Evolutionary conservation across 2,888 invertebrate species (phyloP).

Genomic region (Phoenoteleia sp.): DNA sequence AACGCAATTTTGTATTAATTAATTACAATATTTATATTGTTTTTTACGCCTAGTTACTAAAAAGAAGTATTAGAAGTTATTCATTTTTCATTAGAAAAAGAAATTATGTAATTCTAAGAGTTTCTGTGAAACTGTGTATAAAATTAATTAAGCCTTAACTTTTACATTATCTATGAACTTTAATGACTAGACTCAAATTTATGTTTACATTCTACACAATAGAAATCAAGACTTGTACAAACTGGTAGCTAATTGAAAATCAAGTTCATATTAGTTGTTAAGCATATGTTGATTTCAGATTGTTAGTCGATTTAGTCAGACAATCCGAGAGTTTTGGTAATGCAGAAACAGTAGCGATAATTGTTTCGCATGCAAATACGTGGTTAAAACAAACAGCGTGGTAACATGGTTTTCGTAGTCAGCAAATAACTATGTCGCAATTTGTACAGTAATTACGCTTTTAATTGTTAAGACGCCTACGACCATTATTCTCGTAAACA

Average conservation of each 20-base stretch:
- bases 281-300: slow-evolving; percentile 6
- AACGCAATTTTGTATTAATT: too few relatives aligned
- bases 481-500: slow-evolving; percentile 46
- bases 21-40: too few relatives aligned
- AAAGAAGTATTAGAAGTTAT: too few relatives aligned
- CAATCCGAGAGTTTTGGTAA: slow-evolving; percentile 21
- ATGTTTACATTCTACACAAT: too few relatives aligned
- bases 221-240: background rate
- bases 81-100: too few relatives aligned
- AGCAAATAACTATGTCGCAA: slow-evolving; percentile 55
- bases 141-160: too few relatives aligned
- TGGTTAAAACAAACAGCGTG: slow-evolving; percentile 39
- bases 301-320: slow-evolving; percentile 29
- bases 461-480: slow-evolving; percentile 59
- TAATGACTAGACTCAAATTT: too few relatives aligned
- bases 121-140: too few relatives aligned
- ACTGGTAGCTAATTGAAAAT: slow-evolving; percentile 20
- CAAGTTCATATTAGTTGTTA: slow-evolving; percentile 12
- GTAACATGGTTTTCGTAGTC: slow-evolving; percentile 41
- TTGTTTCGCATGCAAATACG: slow-evolving; percentile 59
- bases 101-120: too few relatives aligned
- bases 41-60: too few relatives aligned
- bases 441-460: slow-evolving; percentile 58
- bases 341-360: slow-evolving; percentile 47
- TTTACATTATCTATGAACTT: too few relatives aligned